These are phyloP conservation scores for Buphagus erythrorhynchus DNA, from an alignment of 2,797 vertebrate species.

Conservation along the genomic window DNA sequence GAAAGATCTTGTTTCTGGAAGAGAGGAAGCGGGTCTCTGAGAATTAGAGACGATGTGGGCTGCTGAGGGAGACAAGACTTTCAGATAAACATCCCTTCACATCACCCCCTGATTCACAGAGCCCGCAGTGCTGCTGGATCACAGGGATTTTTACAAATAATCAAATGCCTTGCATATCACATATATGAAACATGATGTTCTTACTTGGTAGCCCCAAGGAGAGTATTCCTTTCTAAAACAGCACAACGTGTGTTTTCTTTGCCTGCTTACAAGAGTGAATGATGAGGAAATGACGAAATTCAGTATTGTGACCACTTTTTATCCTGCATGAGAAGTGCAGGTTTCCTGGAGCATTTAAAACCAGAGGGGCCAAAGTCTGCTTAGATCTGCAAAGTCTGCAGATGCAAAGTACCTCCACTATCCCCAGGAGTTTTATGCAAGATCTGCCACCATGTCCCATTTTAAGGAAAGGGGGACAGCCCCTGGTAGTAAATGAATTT, in stretches of 20 bases:
- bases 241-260: constrained; percentile 23
- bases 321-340: not conserved
- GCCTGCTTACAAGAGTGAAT: constrained; percentile 7
- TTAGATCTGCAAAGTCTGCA: not conserved
- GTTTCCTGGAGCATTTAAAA: constrained; percentile 21
- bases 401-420: not conserved
- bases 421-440: not conserved
- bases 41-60: not conserved
- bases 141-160: constrained; percentile 53
- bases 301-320: not conserved
- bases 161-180: constrained; percentile 27
- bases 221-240: not conserved
- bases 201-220: not conserved
- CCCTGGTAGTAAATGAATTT: not conserved
- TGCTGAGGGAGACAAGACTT: constrained; percentile 30
- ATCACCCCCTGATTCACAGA: constrained; percentile 22
- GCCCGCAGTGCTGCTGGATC: constrained; percentile 7
- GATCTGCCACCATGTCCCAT: not conserved
- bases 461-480: not conserved
- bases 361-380: not conserved
- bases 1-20: constrained; percentile 5
- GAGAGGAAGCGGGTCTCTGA: constrained; percentile 4
- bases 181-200: constrained; percentile 14
- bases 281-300: constrained; percentile 39
- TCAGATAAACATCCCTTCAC: constrained; percentile 44